These are phyloP conservation scores for Campoplex nolae DNA, from an alignment of 2,888 invertebrate species.

Conservation along the genomic window DNA sequence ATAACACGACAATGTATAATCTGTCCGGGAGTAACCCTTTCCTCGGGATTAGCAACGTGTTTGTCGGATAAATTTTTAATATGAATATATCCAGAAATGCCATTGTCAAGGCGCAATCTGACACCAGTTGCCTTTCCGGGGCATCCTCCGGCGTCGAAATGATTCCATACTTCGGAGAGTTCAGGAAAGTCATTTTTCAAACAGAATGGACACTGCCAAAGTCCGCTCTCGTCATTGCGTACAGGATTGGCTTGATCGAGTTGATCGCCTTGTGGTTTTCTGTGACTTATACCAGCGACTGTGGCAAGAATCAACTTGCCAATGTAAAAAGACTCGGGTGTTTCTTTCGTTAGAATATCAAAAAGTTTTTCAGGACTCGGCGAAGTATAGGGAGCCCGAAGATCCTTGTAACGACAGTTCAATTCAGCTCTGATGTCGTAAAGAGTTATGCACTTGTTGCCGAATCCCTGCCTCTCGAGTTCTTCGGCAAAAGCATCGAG, in stretches of 20 bases:
- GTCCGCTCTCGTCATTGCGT: conserved; percentile 95
- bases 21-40: conserved; percentile 93
- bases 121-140: conserved; percentile 92
- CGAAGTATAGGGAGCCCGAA: conserved; percentile 90
- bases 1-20: conserved; percentile 93
- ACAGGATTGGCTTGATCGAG: conserved; percentile 97
- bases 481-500: conserved; percentile 99
- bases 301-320: conserved; percentile 92
- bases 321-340: conserved; percentile 95
- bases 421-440: conserved; percentile 98
- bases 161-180: conserved; percentile 97
- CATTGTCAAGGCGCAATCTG: conserved; percentile 94
- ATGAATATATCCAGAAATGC: conserved; percentile 94
- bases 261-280: conserved; percentile 95
- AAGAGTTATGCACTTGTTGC: conserved; percentile 95
- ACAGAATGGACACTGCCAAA: conserved; percentile 99
- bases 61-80: conserved; percentile 96
- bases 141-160: conserved; percentile 97
- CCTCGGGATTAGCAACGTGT: conserved; percentile 95
- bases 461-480: conserved; percentile 93
- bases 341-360: conserved; percentile 97
- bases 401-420: conserved; percentile 95
- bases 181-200: conserved; percentile 97
- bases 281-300: conserved; percentile 92
- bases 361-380: conserved; percentile 94